Base-by-base conservation (phyloP, 1,140 invertebrate genomes). In the Gryon sp. region DNA sequence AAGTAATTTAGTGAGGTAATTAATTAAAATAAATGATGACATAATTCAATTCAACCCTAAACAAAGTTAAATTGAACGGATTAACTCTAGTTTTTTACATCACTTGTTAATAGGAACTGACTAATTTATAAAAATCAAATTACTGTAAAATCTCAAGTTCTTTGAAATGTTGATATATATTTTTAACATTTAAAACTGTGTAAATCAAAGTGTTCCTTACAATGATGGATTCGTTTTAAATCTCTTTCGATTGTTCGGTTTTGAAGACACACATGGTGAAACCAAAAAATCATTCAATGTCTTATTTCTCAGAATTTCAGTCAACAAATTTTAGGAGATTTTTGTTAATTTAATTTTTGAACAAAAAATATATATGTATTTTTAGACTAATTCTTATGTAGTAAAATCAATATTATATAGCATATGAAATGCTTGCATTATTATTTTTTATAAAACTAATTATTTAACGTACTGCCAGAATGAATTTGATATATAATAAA, bases 161-260 rank as follows among this genome's bases (percentile, higher is more conserved):
- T 60, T n/a, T 14, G 11, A 26, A 52, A 57, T 57, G 32, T 50
- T 59, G 52, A 73, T 34, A 59, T 57, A 73, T 65, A 73, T 41
- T 57, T 65, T 74, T 74, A 74, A 74, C 65, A 59, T 11, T 24
- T 6, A 20, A 65, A 63, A 65, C 52, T 20, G 43, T 22, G 36
- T 18, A 28, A 9, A 12, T 70, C 59, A 65, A 65, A 65, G 57
- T 57, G 63, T 53, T 36, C 52, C 60, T 43, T 38, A 52, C 43
- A 36, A 74, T 65, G 70, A 74, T 74, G 65, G 60, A 74, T 74
- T 74, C 60, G 70, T 74, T 74, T 65, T 45, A 45, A 45, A 65
- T 57, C 20, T 34, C 57, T 50, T 59, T 52, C 26, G 52, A 59
- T 22, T 15, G 11, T 34, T n/a, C 34, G 41, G 20, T 12, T 26